phyloP scores from a whole-genome alignment of 2,888 invertebrate genomes.

The Drosophila histrio region DNA sequence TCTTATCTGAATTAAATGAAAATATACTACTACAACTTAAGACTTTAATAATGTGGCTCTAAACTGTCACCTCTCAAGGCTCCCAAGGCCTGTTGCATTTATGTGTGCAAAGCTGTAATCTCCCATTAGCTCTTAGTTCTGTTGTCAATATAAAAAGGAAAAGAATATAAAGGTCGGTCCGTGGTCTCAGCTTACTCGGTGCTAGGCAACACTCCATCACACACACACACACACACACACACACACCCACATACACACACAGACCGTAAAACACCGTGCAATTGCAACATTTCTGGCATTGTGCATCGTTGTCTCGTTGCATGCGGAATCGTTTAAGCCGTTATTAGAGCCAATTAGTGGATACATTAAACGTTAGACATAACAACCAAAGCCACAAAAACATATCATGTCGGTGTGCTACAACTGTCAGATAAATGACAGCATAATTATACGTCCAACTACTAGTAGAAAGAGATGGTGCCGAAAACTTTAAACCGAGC shows the following conservation, averaged over 20 bases:
- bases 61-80: too few species aligned
- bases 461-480: too few species aligned
- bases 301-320: background rate
- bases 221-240: background rate
- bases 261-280: background rate
- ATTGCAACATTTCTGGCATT: conserved; percentile 1
- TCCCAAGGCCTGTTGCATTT: background rate
- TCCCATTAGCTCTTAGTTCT: background rate
- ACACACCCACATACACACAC: background rate
- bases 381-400: conserved; percentile 2
- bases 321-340: conserved; percentile 9
- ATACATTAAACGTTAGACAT: background rate
- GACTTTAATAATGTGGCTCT: background rate
- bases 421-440: conserved; percentile 10
- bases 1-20: too few species aligned
- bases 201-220: background rate
- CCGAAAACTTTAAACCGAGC: background rate
- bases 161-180: background rate
- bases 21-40: too few species aligned
- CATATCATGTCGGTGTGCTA: conserved; percentile 1
- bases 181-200: background rate
- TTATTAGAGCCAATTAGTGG: conserved; percentile 21
- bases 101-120: background rate
- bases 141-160: background rate
- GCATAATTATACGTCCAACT: conserved; percentile 8